phyloP scores from a whole-genome alignment of 2,113 vertebrate genomes.

The Oenanthe melanoleuca region DNA sequence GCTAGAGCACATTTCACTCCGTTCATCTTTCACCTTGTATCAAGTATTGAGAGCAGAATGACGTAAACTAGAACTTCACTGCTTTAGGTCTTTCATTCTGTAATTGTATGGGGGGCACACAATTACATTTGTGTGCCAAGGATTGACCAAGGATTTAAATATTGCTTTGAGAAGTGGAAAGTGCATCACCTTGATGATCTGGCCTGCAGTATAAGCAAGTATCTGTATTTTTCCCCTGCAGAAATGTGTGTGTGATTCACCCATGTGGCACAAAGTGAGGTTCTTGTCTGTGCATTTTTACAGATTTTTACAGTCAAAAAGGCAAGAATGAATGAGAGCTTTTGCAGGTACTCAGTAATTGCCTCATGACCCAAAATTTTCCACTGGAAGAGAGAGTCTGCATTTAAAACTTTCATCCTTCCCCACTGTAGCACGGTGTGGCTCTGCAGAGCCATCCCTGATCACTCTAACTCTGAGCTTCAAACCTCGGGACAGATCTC shows the following conservation, averaged over 20 bases:
- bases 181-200: neutral
- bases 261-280: neutral
- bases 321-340: neutral
- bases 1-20: neutral
- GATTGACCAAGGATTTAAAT: neutral
- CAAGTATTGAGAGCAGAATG: neutral
- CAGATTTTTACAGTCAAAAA: neutral
- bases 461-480: neutral
- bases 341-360: neutral
- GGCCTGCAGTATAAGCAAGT: neutral
- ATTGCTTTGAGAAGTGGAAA: neutral
- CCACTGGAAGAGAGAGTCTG: neutral
- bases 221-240: neutral
- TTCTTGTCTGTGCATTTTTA: neutral
- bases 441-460: neutral
- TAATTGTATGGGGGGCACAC: neutral
- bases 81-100: neutral
- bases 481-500: neutral
- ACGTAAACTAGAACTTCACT: neutral
- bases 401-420: neutral
- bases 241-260: neutral
- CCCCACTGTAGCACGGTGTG: neutral
- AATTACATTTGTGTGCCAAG: neutral
- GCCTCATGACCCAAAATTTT: neutral
- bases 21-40: neutral